Conservation (phyloP, 2,888 invertebrate genomes). For the Drosophila flavopinicola region DNA sequence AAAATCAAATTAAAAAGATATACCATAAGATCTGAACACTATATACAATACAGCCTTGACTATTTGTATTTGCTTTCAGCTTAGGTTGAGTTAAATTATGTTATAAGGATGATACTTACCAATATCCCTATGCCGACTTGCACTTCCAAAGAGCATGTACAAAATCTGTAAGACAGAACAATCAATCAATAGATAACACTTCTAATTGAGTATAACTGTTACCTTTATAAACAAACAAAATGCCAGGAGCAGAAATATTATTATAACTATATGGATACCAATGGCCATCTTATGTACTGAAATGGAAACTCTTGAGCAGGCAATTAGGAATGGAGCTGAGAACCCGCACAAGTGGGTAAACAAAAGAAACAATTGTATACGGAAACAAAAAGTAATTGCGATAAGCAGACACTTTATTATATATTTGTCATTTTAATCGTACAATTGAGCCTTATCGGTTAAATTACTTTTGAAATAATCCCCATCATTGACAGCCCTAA, state of each 20-base stretch:
- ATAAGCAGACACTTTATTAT: slow-evolving; percentile 40
- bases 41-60: too few species aligned
- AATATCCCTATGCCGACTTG: slow-evolving; percentile 9
- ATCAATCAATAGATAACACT: neutral
- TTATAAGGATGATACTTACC: slow-evolving; percentile 35
- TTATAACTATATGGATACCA: slow-evolving; percentile 29
- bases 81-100: too few species aligned
- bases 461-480: slow-evolving; percentile 46
- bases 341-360: neutral
- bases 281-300: slow-evolving; percentile 36
- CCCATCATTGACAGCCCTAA: slow-evolving; percentile 44
- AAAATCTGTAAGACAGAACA: slow-evolving; percentile 28
- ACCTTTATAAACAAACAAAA: slow-evolving; percentile 41
- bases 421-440: slow-evolving; percentile 37
- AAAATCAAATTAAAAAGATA: neutral
- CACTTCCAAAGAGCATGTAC: slow-evolving; percentile 4
- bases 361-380: slow-evolving; percentile 2
- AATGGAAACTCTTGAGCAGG: neutral
- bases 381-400: slow-evolving; percentile 32
- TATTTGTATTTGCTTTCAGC: too few species aligned
- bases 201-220: neutral
- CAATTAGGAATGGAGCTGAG: slow-evolving; percentile 40
- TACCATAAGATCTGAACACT: too few species aligned
- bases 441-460: slow-evolving; percentile 56
- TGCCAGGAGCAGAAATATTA: slow-evolving; percentile 35